phyloP scores from a whole-genome alignment of 1,140 invertebrate species.

The Diploscapter pachys region DNA sequence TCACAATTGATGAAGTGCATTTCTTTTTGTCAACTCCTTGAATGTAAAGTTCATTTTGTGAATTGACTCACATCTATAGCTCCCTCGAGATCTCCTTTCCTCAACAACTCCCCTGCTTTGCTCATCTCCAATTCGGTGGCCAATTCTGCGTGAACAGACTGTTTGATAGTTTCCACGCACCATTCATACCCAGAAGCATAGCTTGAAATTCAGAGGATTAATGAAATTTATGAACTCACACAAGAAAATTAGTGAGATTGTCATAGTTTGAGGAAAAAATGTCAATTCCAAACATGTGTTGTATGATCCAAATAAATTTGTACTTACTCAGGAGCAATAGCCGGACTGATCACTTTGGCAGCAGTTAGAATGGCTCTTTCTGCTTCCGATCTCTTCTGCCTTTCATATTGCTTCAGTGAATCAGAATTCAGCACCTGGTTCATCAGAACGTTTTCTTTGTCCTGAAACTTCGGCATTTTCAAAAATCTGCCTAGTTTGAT shows the following conservation, averaged over 20 bases:
- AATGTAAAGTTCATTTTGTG: too few species aligned
- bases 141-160: conserved; percentile 72
- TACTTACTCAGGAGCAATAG: conserved; percentile 64
- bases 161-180: conserved; percentile 70
- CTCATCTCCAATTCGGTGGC: conserved; percentile 87
- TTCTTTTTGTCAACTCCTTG: too few species aligned
- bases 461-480: conserved; percentile 25
- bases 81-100: conserved; percentile 76
- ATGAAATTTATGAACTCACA: too few species aligned
- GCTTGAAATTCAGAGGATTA: conserved; percentile 65
- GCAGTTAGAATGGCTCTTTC: conserved; percentile 81
- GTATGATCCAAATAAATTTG: background rate
- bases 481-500: conserved; percentile 68
- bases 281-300: too few species aligned
- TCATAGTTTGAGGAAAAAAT: too few species aligned
- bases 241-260: too few species aligned
- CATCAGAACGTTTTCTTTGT: conserved; percentile 65
- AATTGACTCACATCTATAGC: conserved; percentile 67
- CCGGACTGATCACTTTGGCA: conserved; percentile 84
- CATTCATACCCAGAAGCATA: conserved; percentile 66
- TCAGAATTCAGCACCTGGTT: conserved; percentile 73
- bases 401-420: conserved; percentile 73
- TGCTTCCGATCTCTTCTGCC: conserved; percentile 71
- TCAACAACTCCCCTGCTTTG: conserved; percentile 83
- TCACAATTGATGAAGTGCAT: too few species aligned